Percentiles rank a stretch among this genome's conserved stretches.
phyloP scores from a whole-genome alignment of 2,888 invertebrate genomes.

The Ctena decussata region DNA sequence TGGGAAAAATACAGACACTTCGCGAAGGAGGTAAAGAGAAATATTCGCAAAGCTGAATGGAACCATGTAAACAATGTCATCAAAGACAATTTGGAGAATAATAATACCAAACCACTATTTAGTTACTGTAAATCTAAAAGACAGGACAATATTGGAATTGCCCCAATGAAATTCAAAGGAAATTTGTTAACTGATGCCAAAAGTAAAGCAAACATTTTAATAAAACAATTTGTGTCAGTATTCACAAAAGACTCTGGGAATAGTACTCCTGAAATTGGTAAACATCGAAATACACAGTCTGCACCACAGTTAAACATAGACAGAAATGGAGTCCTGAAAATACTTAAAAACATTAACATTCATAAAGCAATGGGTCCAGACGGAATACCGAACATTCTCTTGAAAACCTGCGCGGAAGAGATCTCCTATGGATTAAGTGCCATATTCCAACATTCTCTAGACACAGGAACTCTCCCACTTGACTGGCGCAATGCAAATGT shows the following conservation, averaged over 20 bases:
- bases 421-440: neutral
- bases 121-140: slow-evolving; percentile 30
- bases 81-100: slow-evolving; percentile 30
- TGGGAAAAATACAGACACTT: slow-evolving; percentile 32
- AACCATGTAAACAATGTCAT: slow-evolving; percentile 40
- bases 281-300: neutral
- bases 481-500: neutral
- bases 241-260: slow-evolving; percentile 17
- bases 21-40: slow-evolving; percentile 24
- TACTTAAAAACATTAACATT: neutral
- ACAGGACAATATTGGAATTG: slow-evolving; percentile 39
- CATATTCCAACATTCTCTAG: no score
- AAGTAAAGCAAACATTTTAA: slow-evolving; percentile 28
- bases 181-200: slow-evolving; percentile 32
- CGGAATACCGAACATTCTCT: neutral
- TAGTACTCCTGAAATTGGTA: no score
- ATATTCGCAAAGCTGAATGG: slow-evolving; percentile 44
- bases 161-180: slow-evolving; percentile 19
- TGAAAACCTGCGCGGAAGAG: neutral
- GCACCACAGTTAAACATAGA: neutral
- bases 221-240: slow-evolving; percentile 41
- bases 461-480: slow-evolving; percentile 8
- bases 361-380: slow-evolving; percentile 2
- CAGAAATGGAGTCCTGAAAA: neutral
- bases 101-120: slow-evolving; percentile 39